Evolutionary conservation across 2,797 vertebrate genomes (phyloP).

Genomic region (Acrocephalus scirpaceus): DNA sequence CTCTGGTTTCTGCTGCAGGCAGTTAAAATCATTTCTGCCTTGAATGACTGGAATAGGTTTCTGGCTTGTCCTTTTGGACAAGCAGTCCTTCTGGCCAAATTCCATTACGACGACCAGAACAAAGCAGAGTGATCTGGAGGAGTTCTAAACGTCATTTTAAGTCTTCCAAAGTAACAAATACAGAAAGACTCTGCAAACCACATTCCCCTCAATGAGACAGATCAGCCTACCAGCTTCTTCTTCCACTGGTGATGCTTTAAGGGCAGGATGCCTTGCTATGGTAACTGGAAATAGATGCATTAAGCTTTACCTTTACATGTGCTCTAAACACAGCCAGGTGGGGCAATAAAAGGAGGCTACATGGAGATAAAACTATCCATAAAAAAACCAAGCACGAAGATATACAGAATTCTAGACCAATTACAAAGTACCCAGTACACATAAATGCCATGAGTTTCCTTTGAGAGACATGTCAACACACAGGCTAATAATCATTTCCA

Average conservation of each 20-base stretch:
- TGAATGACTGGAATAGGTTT: neutral
- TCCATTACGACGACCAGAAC: neutral
- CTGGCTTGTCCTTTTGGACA: neutral
- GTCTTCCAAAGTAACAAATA: neutral
- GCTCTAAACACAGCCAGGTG: neutral
- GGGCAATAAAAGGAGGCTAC: neutral
- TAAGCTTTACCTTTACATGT: neutral
- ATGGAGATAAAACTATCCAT: neutral
- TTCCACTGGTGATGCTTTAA: slow-evolving; percentile 35
- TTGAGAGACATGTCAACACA: neutral
- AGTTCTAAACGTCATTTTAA: neutral
- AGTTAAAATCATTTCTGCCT: neutral
- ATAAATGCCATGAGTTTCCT: neutral
- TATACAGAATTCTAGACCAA: neutral
- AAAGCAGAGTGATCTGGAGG: neutral
- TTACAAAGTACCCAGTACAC: neutral
- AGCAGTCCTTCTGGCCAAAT: neutral
- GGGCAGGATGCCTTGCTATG: neutral
- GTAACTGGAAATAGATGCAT: slow-evolving; percentile 17
- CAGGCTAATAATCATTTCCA: neutral
- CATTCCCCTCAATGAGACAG: neutral
- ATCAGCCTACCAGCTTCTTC: slow-evolving; percentile 29
- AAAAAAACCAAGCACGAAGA: neutral
- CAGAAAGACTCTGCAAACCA: neutral
- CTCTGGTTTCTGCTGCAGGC: slow-evolving; percentile 24